Evolutionary conservation across 2,113 vertebrate species (phyloP), one percentile per base, ranked within the genome.

Genomic region (Pollimyrus isidori): DNA sequence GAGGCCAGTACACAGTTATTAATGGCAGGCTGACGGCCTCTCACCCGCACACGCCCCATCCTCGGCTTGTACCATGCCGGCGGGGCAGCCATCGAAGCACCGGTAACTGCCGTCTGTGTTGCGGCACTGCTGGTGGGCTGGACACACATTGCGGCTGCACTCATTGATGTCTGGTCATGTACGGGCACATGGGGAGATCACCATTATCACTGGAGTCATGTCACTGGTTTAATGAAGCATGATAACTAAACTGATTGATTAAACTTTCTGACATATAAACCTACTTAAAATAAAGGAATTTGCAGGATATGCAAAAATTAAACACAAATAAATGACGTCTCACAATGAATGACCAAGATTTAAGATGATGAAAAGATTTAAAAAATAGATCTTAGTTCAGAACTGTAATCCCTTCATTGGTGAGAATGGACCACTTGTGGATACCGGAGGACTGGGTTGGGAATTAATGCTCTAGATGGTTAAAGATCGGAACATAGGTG

Each of bases 71-170:
- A 93, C 95, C 95, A 96, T 95, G 39, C 96, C 96, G 84, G 92
- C 89, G 7, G 95, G 93, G 87, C 96, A 97, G 91, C 94, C 95
- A 93, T 96, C 95, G 7, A 95, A 94, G 92, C 96, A 97, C 90
- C 95, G 94, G 93, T 96, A 97, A 17, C 96, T 95, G 89, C 96
- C 96, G 3, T 96, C 95, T 26, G 95, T 96, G 94, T 97, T 97
- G 11, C 92, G 94, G 91, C 96, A 97, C 92, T 96, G 94, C 94
- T 97, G 95, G 92, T 95, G 93, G 87, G 94, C 93, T 17, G 94
- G 95, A 90, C 96, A 96, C 1, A 95, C 93, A 3, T 93, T 95
- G 76, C 94, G 95, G 89, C 87, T 92, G 92, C 96, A 97, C 93
- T 97, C 96, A 15, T 97, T 95, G 88, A 97, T 93, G 90, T 97